phyloP scores from a whole-genome alignment of 1,140 invertebrate species.

The Drosophila pandora region DNA sequence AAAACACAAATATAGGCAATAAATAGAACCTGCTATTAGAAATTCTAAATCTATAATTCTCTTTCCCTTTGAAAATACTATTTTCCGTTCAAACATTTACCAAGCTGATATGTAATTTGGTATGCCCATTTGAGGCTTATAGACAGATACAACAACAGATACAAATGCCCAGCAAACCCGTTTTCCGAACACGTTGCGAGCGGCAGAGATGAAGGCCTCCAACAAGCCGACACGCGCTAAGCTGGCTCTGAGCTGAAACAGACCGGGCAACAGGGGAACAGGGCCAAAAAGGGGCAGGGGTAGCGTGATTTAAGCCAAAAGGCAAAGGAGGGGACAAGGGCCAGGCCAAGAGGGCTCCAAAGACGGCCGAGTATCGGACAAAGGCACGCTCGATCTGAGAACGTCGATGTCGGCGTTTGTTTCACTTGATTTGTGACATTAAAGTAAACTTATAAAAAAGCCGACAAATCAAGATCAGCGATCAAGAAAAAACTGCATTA shows the following conservation, averaged over 20 bases:
- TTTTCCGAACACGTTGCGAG: constrained; percentile 71
- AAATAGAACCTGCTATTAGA: too few species aligned
- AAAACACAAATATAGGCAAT: too few species aligned
- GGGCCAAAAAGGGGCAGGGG: background rate
- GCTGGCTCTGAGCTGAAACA: constrained; percentile 25
- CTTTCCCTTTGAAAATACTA: too few species aligned
- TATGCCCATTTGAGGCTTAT: constrained; percentile 46
- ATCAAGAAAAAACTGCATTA: constrained; percentile 25
- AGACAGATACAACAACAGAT: constrained; percentile 49
- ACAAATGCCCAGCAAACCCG: constrained; percentile 67
- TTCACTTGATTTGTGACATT: constrained; percentile 82
- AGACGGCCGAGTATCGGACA: constrained; percentile 64
- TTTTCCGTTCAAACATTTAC: constrained; percentile 14
- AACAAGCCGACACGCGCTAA: constrained; percentile 65
- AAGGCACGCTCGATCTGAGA: constrained; percentile 78
- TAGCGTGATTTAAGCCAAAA: constrained; percentile 11
- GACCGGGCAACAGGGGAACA: background rate
- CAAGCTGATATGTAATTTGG: constrained; percentile 30
- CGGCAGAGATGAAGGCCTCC: constrained; percentile 75
- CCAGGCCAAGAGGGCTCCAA: constrained; percentile 1
- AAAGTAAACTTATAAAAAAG: constrained; percentile 73
- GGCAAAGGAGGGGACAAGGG: constrained; percentile 2
- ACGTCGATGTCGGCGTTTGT: constrained; percentile 64
- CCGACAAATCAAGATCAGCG: constrained; percentile 42
- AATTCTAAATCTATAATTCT: too few species aligned